Conservation (phyloP, 2,888 invertebrate species). For the Standfussiana lucernea region DNA sequence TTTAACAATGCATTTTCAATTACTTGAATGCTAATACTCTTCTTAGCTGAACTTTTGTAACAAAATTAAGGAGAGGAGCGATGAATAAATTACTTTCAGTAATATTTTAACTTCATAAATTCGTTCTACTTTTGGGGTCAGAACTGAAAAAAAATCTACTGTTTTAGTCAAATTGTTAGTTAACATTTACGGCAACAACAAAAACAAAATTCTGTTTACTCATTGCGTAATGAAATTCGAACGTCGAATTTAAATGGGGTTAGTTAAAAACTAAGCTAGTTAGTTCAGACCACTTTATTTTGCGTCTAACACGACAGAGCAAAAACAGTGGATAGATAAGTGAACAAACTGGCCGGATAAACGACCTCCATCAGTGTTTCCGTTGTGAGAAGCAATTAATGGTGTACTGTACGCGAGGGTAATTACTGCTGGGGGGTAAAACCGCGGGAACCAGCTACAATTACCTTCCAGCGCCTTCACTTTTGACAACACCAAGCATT, state of each 20-base stretch:
- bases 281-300: constrained; percentile 69
- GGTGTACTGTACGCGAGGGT: constrained; percentile 72
- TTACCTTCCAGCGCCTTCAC: constrained; percentile 66
- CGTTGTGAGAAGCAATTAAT: constrained; percentile 77
- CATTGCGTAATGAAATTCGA: constrained; percentile 51
- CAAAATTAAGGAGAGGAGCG: constrained; percentile 41
- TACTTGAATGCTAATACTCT: constrained; percentile 68
- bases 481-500: constrained; percentile 66
- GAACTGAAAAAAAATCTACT: background rate
- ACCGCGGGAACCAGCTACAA: constrained; percentile 67
- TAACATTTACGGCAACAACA: constrained; percentile 6
- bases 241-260: constrained; percentile 61
- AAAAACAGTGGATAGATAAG: constrained; percentile 68
- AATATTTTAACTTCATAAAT: constrained; percentile 30
- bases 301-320: constrained; percentile 66
- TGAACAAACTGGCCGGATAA: constrained; percentile 74
- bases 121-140: constrained; percentile 5
- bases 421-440: constrained; percentile 72
- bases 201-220: constrained; percentile 27
- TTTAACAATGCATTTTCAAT: constrained; percentile 80
- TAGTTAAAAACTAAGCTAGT: constrained; percentile 68
- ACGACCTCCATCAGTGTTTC: constrained; percentile 75
- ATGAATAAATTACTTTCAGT: constrained; percentile 35
- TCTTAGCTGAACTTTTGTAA: constrained; percentile 55
- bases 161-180: background rate